Percentiles rank a stretch among this genome's conserved stretches.
Conservation (phyloP, 2,797 vertebrate genomes). For the Acanthornis magna region DNA sequence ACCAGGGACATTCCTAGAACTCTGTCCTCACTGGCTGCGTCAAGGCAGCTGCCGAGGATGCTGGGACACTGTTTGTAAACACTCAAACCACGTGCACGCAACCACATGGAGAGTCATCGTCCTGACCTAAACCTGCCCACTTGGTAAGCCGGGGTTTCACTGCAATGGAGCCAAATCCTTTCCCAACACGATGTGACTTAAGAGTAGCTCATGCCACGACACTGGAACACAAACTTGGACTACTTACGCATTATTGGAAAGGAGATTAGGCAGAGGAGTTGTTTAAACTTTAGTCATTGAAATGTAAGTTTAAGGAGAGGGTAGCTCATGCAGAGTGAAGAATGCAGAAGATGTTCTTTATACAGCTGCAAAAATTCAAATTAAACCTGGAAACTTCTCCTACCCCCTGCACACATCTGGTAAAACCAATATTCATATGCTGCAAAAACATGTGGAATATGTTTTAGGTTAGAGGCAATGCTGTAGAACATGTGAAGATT, state of each 20-base stretch:
- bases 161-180: not conserved
- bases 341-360: not conserved
- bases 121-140: not conserved
- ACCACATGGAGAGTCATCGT: conserved; percentile 11
- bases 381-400: not conserved
- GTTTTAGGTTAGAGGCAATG: not conserved
- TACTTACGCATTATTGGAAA: not conserved
- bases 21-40: not conserved
- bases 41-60: conserved; percentile 41
- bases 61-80: conserved; percentile 47
- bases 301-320: not conserved
- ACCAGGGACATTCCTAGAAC: conserved; percentile 13
- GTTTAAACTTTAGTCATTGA: not conserved
- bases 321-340: not conserved
- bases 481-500: not conserved
- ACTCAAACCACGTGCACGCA: not conserved
- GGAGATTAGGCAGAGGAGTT: not conserved
- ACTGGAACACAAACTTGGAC: not conserved
- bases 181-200: not conserved
- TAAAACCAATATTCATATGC: not conserved
- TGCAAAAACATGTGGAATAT: not conserved
- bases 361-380: not conserved
- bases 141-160: not conserved
- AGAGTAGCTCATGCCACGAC: not conserved
- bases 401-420: not conserved